phyloP scores from a whole-genome alignment of 2,113 vertebrate genomes.

The Eira barbara region DNA sequence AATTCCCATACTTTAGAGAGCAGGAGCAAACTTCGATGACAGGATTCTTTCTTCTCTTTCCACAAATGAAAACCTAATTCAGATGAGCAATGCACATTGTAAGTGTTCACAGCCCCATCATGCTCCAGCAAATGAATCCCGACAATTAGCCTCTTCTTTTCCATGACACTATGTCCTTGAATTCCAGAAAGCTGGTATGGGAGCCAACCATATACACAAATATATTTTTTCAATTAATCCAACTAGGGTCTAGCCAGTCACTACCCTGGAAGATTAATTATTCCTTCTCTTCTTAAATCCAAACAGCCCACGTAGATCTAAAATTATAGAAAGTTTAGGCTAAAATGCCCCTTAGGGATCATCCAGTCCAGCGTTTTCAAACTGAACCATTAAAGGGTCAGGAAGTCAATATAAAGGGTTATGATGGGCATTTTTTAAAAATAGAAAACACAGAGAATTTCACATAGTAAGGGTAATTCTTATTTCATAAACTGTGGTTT shows the following conservation, averaged over 20 bases:
- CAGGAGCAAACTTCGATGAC: neutral
- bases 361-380: neutral
- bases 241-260: constrained; percentile 5
- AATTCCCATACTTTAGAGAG: constrained; percentile 39
- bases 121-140: neutral
- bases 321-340: constrained; percentile 30
- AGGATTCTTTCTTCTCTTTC: constrained; percentile 47
- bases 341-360: neutral
- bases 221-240: neutral
- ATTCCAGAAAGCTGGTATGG: constrained; percentile 18
- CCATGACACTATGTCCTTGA: neutral
- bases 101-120: neutral
- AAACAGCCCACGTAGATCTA: neutral
- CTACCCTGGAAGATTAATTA: constrained; percentile 37
- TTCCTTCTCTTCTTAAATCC: constrained; percentile 27
- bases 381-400: constrained; percentile 30
- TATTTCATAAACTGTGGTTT: constrained; percentile 9
- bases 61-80: constrained; percentile 39
- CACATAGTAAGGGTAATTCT: neutral
- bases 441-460: constrained; percentile 1
- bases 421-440: neutral
- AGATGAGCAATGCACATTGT: neutral
- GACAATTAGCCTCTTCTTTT: constrained; percentile 21
- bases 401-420: constrained; percentile 28
- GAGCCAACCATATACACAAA: neutral